Evolutionary conservation across 2,113 vertebrate genomes (phyloP), one percentile per base, ranked within the genome.

Genomic region (Plectropomus leopardus): DNA sequence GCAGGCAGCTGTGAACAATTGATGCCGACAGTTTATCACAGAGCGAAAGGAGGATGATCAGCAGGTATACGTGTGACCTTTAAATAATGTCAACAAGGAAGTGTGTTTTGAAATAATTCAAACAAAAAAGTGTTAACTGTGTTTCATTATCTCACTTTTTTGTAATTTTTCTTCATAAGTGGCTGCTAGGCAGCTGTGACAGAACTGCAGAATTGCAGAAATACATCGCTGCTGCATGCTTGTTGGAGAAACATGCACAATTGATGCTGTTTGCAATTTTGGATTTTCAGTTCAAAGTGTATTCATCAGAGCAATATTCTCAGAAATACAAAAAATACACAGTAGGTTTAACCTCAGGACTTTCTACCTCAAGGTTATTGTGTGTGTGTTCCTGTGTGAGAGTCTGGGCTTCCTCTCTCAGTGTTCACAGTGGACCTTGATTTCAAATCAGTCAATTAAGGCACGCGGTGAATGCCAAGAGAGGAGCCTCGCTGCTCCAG

Each of bases 391-490:
- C n/a, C 21, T 47, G 9, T 66, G 32, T 42, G 68, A 78, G 24
- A 78, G 24, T 54, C 48, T 76, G 24, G 84, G 66, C 76, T 70
- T 64, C 44, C 70, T 87, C 90, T 89, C 88, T 87, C 77, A 88
- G 91, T 92, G 91, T 92, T 92, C 88, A 92, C 91, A 90, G 91
- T 91, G 90, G 91, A 91, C 88, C 91, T 92, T 92, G 91, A 92
- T 92, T 92, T 92, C 71, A 92, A 90, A 91, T 89, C 86, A 73
- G 88, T 90, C 96, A 97, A 97, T 97, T 97, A 97, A 97, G 96
- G 97, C 97, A 97, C 96, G 97, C 97, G 96, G 96, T 97, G 96
- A 97, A 97, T 97, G 96, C 96, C 96, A 97, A 96, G 96, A 97
- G 96, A 94, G 95, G 94, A 90, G 85, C 54, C 69, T 66, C 54